Base-by-base conservation (phyloP, 2,888 invertebrate species). In the Amorpha juglandis region DNA sequence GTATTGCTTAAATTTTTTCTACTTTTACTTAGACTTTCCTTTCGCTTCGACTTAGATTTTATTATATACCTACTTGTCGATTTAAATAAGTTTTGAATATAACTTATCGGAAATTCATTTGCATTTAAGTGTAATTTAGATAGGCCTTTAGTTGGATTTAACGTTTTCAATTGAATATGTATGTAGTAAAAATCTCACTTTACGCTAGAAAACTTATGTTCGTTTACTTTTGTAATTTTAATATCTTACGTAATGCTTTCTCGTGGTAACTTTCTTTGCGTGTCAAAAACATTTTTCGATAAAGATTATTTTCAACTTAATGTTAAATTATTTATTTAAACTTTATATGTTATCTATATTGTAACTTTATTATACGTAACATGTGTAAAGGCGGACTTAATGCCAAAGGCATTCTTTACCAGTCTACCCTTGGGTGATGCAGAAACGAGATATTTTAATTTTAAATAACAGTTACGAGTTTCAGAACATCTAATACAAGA, bases 21-120 rank as follows among this genome's bases (percentile, higher is more conserved):
- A 85, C 87, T 89, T 90, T 89, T 88, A 89, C 87, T 84, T 79
- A 78, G 85, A 87, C 87, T 89, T 88, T 88, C 86, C 75, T 79
- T 82, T 80, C 64, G 19, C 35, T 14, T 65, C 19, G 47, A 47
- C 42, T 48, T 35, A 47, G 53, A 45, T 47, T 12, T 58, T 1
- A 48, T 65, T 38, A 50, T 35, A 50, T 35, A 14, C 14, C 35
- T n/a, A 14, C n/a, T 48, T 48, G 42, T 58, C 50, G 50, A 50
- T 35, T 16, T 51, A 21, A n/a, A 8, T 27, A n/a, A 33, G 8
- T 42, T 51, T 45, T 14, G 27, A 12, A 8, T 52, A 6, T 33
- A 27, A 52, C 33, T 52, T 52, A 19, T 50, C 6, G 9, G 19
- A 19, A 50, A 6, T 0, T 9, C 19, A 19, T 50, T 19, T 19